A percentile compares a stretch with the other conserved stretches of the same genome.
phyloP scores from a whole-genome alignment of 2,113 vertebrate species.

The Anhinga anhinga region DNA sequence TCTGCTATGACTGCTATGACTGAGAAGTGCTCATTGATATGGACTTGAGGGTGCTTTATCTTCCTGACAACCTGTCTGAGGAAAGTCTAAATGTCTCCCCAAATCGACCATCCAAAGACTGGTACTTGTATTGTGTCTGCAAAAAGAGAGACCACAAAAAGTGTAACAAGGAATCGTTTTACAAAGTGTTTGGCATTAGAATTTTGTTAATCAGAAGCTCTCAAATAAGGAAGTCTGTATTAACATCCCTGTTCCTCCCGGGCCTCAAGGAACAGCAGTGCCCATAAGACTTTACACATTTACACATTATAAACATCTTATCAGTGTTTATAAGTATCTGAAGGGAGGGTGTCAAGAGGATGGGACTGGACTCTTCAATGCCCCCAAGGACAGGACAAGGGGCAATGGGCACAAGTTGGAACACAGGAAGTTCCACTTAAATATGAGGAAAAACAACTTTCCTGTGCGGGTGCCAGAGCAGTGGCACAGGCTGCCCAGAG shows the following conservation, averaged over 20 bases:
- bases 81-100: not conserved
- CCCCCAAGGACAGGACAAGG: too few species aligned
- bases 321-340: too few species aligned
- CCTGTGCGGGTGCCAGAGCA: too few species aligned
- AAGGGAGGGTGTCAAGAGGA: too few species aligned
- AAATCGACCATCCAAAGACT: not conserved
- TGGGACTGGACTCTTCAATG: too few species aligned
- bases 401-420: too few species aligned
- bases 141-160: not conserved
- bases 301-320: too few species aligned
- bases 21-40: slow-evolving; percentile 29
- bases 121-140: not conserved
- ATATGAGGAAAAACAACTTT: too few species aligned
- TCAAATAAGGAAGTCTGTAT: not conserved
- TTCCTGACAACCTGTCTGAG: slow-evolving; percentile 14
- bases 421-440: too few species aligned
- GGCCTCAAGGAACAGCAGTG: not conserved
- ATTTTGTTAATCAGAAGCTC: not conserved
- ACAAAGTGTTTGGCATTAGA: not conserved
- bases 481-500: too few species aligned
- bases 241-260: not conserved
- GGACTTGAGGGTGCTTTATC: slow-evolving; percentile 8
- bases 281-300: not conserved
- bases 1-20: slow-evolving; percentile 49
- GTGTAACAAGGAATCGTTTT: accelerated